Evolutionary conservation across 2,113 vertebrate genomes (phyloP).

Genomic region (Tretioscincus oriximinensis): DNA sequence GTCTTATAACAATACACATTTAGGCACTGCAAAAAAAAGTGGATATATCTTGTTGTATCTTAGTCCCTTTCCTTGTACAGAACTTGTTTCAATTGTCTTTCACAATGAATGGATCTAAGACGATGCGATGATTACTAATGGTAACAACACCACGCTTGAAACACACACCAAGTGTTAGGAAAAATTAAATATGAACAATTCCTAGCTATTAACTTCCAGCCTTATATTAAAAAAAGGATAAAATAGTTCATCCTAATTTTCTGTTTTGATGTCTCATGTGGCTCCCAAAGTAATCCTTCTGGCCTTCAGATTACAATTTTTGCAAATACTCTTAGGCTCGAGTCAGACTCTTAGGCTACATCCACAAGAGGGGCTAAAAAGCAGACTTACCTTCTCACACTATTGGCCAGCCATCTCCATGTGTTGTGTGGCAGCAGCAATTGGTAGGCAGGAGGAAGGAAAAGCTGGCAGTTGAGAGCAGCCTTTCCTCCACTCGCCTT

Average conservation of each 20-base stretch:
- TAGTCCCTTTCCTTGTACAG: neutral
- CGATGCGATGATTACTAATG: conserved; percentile 7
- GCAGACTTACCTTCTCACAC: too few species aligned
- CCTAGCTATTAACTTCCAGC: neutral
- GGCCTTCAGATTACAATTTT: too few species aligned
- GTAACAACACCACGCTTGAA: neutral
- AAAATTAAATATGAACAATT: neutral
- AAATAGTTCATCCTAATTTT: too few species aligned
- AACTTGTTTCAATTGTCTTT: neutral
- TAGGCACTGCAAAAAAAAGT: neutral
- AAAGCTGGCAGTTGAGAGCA: too few species aligned
- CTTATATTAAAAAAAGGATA: neutral
- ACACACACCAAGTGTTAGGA: neutral
- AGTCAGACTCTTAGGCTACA: too few species aligned
- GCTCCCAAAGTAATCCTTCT: neutral
- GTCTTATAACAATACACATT: conserved; percentile 11
- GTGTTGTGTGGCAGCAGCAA: too few species aligned
- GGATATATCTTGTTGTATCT: neutral
- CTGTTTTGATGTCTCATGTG: too few species aligned
- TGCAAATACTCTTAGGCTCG: too few species aligned
- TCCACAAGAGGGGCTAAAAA: too few species aligned
- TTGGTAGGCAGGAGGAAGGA: too few species aligned
- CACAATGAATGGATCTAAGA: neutral
- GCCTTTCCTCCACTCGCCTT: too few species aligned
- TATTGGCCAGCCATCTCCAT: too few species aligned